Percentiles rank a stretch among this genome's conserved stretches.
Evolutionary conservation across 2,888 invertebrate species (phyloP).

Genomic region (Balanococcus diminutus): DNA sequence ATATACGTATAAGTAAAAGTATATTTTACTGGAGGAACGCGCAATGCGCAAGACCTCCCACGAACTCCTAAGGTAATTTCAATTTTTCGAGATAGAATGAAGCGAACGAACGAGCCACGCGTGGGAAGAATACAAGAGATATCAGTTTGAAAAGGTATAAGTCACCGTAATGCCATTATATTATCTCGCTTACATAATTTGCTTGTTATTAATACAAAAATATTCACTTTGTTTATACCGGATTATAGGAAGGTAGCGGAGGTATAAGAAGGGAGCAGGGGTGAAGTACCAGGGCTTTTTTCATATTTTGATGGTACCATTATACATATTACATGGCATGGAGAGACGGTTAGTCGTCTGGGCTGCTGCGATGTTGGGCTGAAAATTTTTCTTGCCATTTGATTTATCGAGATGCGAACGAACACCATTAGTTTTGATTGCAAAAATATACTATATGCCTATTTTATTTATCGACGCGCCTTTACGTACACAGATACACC

Average conservation of each 20-base stretch:
- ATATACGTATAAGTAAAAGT: background rate
- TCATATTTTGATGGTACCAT: background rate
- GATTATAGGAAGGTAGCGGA: background rate
- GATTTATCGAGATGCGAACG: background rate
- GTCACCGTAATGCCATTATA: conserved; percentile 46
- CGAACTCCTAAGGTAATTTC: conserved; percentile 40
- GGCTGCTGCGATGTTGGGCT: background rate
- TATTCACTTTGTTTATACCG: conserved; percentile 35
- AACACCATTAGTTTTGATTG: conserved; percentile 16
- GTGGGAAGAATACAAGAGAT: conserved; percentile 49
- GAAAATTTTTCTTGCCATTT: background rate
- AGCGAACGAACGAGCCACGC: background rate
- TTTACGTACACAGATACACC: background rate
- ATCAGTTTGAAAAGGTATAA: conserved; percentile 51
- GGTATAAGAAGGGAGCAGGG: background rate
- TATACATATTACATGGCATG: background rate
- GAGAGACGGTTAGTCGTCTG: background rate
- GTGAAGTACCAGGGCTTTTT: background rate
- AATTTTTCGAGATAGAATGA: background rate
- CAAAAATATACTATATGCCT: conserved; percentile 4
- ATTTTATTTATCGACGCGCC: background rate
- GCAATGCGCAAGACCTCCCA: conserved; percentile 3
- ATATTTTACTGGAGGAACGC: background rate
- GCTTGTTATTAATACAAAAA: conserved; percentile 26
- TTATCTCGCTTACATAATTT: conserved; percentile 39